Evolutionary conservation across 1,140 invertebrate species (phyloP), one percentile per base, ranked within the genome.

Genomic region (Littorina saxatilis): DNA sequence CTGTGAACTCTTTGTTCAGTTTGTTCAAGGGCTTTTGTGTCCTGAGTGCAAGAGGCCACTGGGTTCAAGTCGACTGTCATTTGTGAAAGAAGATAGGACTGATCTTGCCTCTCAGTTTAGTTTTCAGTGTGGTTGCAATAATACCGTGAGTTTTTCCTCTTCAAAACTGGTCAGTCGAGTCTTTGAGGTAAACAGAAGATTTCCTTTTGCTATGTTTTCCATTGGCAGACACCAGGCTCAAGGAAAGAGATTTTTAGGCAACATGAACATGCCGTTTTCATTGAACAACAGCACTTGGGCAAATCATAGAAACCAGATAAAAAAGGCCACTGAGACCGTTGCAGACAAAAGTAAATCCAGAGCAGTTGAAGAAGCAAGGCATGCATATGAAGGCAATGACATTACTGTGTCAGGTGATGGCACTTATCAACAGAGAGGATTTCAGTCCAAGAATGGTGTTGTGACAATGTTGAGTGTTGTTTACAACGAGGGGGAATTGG

Each of bases 151-250:
- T 61, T 61, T 61, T 61, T 61, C 55, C 23, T n/a, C 55, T 61
- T 61, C 55, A 23, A 61, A 61, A 27, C 23, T 61, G 55, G 27
- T 61, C 23, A 61, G 27, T 27, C 23, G 3, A 2, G 55, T 61
- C 13, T 61, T 61, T 61, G 55, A 61, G 27, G 55, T 61, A 61
- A 61, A 61, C n/a, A 61, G 55, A 23, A 61, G 55, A 61, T 61
- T 61, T 23, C 55, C 55, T 23, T n/a, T 61, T 20, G 13, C 55
- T n/a, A 4, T 61, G n/a, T n/a, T 23, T 61, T 61, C 13, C 55
- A 4, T 20, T 61, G 23, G 55, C 7, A 61, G 55, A 27, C 55
- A 2, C 23, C 55, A 61, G 27, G n/a, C 55, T n/a, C 55, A 61
- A 23, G n/a, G 55, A 61, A n/a, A 61, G 23, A 61, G 55, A n/a